These are phyloP conservation scores for Arge pagana DNA, from an alignment of 2,888 invertebrate species.

Conservation along the genomic window DNA sequence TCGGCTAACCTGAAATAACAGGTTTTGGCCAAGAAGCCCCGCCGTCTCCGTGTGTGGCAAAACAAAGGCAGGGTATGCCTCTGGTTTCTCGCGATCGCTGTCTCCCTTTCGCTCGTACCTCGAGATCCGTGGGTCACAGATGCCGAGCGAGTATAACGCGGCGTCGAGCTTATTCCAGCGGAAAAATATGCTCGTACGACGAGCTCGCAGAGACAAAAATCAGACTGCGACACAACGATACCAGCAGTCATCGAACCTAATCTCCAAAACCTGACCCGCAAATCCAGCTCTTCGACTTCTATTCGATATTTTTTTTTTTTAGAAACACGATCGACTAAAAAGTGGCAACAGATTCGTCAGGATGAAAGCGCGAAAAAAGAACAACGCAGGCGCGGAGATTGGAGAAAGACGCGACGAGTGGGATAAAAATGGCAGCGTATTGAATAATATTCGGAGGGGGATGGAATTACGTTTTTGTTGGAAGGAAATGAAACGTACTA, in stretches of 20 bases:
- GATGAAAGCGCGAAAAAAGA: neutral
- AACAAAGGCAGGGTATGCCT: constrained; percentile 22
- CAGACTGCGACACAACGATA: constrained; percentile 1
- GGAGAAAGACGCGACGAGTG: neutral
- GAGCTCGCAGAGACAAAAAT: constrained; percentile 1
- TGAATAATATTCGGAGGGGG: constrained; percentile 15
- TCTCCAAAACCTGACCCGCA: neutral
- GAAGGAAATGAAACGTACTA: constrained; percentile 29
- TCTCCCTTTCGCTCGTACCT: neutral
- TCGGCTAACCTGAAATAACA: constrained; percentile 37
- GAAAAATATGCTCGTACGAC: constrained; percentile 25
- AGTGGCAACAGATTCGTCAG: too few relatives aligned
- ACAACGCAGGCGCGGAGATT: neutral
- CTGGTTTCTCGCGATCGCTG: constrained; percentile 23
- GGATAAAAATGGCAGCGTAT: constrained; percentile 6
- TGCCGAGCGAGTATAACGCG: constrained; percentile 44
- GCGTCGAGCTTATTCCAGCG: constrained; percentile 40
- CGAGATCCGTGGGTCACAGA: constrained; percentile 41
- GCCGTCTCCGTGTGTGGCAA: constrained; percentile 15
- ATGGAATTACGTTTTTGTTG: constrained; percentile 18
- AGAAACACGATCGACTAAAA: neutral
- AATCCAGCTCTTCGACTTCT: neutral
- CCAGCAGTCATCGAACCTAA: neutral
- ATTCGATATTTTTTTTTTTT: neutral
- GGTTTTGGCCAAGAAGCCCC: constrained; percentile 25